Evolutionary conservation across 35 echinoderm and acorn worm species (phyloP).

Genomic region (Apostichopus parvimensis): DNA sequence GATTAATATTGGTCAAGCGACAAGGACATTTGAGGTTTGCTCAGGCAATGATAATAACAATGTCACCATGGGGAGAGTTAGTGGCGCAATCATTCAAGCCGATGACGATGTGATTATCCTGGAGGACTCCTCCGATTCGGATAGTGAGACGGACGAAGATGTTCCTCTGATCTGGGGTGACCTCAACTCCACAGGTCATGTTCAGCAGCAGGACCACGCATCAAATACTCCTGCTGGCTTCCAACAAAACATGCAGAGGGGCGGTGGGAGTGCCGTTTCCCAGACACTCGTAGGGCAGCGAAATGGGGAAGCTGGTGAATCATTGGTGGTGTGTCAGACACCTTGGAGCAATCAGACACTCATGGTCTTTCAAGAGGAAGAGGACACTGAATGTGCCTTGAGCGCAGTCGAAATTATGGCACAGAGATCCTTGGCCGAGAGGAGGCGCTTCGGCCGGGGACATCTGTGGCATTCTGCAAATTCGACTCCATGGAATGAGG

Average conservation of each 20-base stretch:
- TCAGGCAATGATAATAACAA: not conserved
- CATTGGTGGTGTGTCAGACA: not conserved
- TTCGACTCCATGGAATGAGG: not conserved
- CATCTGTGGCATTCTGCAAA: not conserved
- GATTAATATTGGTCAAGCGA: not conserved
- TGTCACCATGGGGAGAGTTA: not conserved
- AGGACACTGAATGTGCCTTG: constrained; percentile 16
- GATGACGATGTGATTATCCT: constrained; percentile 13
- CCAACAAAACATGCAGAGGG: not conserved
- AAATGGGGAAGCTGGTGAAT: not conserved
- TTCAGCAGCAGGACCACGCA: not conserved
- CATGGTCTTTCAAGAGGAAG: constrained; percentile 7
- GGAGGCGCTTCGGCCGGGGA: not conserved
- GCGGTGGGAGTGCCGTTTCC: not conserved
- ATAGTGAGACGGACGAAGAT: not conserved
- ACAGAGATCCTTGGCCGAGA: not conserved
- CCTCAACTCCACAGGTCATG: not conserved
- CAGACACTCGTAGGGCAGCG: not conserved
- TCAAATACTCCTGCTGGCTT: not conserved
- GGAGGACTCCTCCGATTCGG: constrained; percentile 2
- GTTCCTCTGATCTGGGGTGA: constrained; percentile 31
- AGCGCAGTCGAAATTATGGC: not conserved
- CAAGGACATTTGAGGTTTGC: constrained; percentile 11
- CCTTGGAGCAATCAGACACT: not conserved
- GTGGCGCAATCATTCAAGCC: not conserved